A percentile compares a stretch with the other conserved stretches of the same genome.
Conservation (phyloP, 1,140 invertebrate genomes). For the Drosophila athabasca region DNA sequence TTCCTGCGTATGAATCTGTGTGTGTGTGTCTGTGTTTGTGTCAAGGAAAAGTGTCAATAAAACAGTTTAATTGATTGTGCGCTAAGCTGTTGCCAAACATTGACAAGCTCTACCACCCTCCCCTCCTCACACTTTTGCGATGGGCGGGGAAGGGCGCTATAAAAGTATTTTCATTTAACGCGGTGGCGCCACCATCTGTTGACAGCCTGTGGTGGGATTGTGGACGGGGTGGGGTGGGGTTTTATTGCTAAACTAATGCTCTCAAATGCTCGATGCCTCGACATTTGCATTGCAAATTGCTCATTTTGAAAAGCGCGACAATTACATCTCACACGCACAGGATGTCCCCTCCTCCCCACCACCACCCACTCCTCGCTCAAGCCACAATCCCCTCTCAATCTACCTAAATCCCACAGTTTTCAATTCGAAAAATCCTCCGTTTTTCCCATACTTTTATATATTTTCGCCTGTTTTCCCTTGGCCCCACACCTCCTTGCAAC, state of each 20-base stretch:
- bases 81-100: conserved; percentile 77
- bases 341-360: neutral
- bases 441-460: too few species aligned
- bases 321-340: conserved; percentile 52
- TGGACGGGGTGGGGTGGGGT: conserved; percentile 2
- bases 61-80: conserved; percentile 79
- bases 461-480: too few species aligned
- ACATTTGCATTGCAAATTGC: conserved; percentile 82
- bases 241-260: conserved; percentile 67
- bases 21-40: conserved; percentile 33
- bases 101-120: conserved; percentile 11
- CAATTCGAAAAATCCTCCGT: too few species aligned
- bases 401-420: too few species aligned
- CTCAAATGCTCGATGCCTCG: conserved; percentile 9
- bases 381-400: neutral
- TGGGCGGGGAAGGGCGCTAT: conserved; percentile 11
- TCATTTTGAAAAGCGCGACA: conserved; percentile 76
- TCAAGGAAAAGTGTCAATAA: conserved; percentile 69
- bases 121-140: neutral
- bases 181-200: conserved; percentile 34
- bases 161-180: conserved; percentile 53
- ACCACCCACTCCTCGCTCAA: too few species aligned
- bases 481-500: conserved; percentile 6
- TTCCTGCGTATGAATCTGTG: too few species aligned
- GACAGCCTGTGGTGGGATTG: conserved; percentile 4